Base-by-base conservation (phyloP, 2,113 vertebrate species). In the Indicator indicator region DNA sequence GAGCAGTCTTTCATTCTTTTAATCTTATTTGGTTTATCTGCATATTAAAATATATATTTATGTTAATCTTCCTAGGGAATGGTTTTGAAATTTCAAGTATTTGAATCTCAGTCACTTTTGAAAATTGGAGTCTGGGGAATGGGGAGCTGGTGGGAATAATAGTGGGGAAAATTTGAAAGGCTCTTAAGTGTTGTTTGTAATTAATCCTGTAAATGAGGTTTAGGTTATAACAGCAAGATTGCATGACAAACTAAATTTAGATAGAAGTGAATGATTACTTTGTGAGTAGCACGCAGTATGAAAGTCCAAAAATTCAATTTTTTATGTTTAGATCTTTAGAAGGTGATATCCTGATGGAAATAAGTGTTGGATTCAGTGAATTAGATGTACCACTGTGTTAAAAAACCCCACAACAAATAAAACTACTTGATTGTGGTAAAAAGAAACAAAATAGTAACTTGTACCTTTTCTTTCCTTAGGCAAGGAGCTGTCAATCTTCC, bases 401-500 rank as follows among this genome's bases (percentile, higher is more conserved):
- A 65, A 42, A 64, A 18, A 64, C 23, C 9, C 30, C 58, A 56
- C 19, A 33, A 19, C 7, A 33, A 36, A 74, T 60, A 79, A 67
- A 68, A 24, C 0, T 58, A 23, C 54, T 82, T 68, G 54, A 91
- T n/a, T 86, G 27, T 9, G 6, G 11, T 83, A 44, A 70, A 87
- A 77, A 83, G n/a, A 42, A 76, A 30, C 30, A 16, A 18, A 62
- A 15, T 6, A 12, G 8, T 91, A 55, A 68, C 77, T 71, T 59
- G 55, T 55, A 52, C 56, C 9, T 84, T 92, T 86, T 63, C 30
- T 89, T 94, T 81, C 40, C 59, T 70, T 86, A 99, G 99, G 94
- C 99, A 99, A 97, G 99, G 99, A 88, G 98, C 98, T 85, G 98
- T 99, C 80, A 99, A 99, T 94, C 97, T 99, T 56, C 99, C 99